Percentiles rank a stretch among this genome's conserved stretches.
Evolutionary conservation across 1,140 invertebrate species (phyloP).

Genomic region (Lepidotrigona ventralis): DNA sequence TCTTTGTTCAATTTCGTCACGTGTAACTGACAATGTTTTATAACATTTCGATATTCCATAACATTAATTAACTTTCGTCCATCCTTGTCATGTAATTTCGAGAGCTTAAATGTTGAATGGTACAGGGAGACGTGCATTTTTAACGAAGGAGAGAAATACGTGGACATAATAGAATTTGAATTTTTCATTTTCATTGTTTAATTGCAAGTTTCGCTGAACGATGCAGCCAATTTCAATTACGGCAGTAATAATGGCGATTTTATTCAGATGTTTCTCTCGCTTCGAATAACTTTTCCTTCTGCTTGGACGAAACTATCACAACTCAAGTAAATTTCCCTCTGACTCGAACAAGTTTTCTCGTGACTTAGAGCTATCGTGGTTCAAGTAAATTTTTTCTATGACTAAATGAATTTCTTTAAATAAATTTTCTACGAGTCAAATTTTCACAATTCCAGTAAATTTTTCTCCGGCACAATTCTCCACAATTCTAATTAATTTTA

Average conservation of each 20-base stretch:
- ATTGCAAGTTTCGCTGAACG: too few species aligned
- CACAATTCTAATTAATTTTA: accelerated
- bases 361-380: background rate
- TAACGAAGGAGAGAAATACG: background rate
- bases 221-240: too few species aligned
- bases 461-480: too few species aligned
- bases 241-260: too few species aligned
- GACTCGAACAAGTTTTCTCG: background rate
- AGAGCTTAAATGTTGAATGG: background rate
- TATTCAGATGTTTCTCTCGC: too few species aligned
- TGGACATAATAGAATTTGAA: background rate
- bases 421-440: background rate
- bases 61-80: background rate
- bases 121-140: background rate
- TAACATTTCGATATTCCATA: background rate
- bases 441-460: too few species aligned
- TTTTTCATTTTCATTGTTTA: background rate
- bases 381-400: background rate
- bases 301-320: background rate
- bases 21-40: background rate
- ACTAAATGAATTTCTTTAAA: background rate
- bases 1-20: background rate
- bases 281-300: background rate
- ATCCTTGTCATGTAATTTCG: background rate
- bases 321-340: background rate